phyloP scores from a whole-genome alignment of 2,113 vertebrate species.

The Mirounga angustirostris region DNA sequence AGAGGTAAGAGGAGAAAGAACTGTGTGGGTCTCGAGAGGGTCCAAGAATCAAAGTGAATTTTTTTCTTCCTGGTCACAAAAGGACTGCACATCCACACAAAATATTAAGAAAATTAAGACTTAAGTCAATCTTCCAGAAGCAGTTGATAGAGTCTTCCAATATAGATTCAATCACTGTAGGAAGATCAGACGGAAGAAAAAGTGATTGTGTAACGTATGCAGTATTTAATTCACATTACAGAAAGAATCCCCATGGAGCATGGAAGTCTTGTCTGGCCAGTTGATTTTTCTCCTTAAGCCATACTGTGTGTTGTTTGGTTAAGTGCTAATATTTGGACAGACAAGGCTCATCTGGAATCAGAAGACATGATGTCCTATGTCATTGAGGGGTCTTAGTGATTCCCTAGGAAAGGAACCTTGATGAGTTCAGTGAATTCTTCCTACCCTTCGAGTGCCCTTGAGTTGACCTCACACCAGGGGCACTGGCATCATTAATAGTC shows the following conservation, averaged over 20 bases:
- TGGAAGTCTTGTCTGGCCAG: background rate
- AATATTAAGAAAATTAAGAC: background rate
- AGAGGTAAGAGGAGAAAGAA: background rate
- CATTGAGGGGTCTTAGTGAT: background rate
- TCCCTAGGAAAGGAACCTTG: background rate
- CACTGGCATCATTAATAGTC: rapidly evolving
- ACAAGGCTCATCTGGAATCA: background rate
- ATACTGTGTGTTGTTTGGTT: background rate
- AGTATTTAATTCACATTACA: background rate
- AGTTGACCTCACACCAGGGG: background rate
- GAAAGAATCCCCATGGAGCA: background rate
- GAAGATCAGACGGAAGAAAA: background rate
- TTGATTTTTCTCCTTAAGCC: background rate
- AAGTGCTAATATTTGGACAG: background rate
- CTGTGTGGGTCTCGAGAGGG: background rate
- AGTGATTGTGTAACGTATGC: background rate
- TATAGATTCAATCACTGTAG: background rate
- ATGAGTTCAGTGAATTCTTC: background rate
- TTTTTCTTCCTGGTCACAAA: background rate
- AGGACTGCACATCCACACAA: background rate
- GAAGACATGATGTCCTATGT: background rate
- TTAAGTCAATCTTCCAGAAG: background rate
- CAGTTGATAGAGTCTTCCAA: background rate
- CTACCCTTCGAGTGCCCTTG: background rate
- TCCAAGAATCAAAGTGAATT: background rate